phyloP scores from a whole-genome alignment of 2,797 vertebrate species.

The Borostomias antarcticus region DNA sequence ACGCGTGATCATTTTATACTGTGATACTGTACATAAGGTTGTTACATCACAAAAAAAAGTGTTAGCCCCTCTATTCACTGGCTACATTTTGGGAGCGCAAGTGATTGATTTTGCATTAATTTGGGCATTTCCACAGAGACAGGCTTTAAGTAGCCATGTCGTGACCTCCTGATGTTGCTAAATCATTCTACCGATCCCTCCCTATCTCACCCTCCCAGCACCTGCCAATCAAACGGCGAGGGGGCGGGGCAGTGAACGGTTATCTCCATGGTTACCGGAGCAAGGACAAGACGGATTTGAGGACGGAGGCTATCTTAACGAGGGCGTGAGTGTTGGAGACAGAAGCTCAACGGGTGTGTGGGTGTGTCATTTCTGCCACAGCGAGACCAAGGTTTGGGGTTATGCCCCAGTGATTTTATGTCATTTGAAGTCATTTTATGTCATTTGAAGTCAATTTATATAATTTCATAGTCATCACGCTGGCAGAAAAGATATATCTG shows the following conservation, averaged over 20 bases:
- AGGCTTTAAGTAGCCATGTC: constrained; percentile 20
- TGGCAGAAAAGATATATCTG: too few species aligned
- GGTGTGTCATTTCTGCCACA: constrained; percentile 14
- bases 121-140: constrained; percentile 20
- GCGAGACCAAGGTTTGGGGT: neutral
- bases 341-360: constrained; percentile 14
- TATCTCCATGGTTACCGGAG: constrained; percentile 49
- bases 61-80: neutral
- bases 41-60: neutral
- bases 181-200: constrained; percentile 40
- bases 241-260: constrained; percentile 10
- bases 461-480: too few species aligned
- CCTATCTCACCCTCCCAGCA: constrained; percentile 57
- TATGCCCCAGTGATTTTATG: neutral
- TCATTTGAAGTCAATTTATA: too few species aligned
- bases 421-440: too few species aligned
- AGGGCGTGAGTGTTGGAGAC: constrained; percentile 17
- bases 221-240: constrained; percentile 37
- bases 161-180: constrained; percentile 65
- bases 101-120: constrained; percentile 38
- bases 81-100: neutral
- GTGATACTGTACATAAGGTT: too few species aligned
- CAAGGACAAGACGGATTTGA: constrained; percentile 46
- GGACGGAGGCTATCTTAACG: constrained; percentile 27
- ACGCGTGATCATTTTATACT: neutral